phyloP scores from a whole-genome alignment of 2,113 vertebrate genomes.

The Rhabdornis inornatus region DNA sequence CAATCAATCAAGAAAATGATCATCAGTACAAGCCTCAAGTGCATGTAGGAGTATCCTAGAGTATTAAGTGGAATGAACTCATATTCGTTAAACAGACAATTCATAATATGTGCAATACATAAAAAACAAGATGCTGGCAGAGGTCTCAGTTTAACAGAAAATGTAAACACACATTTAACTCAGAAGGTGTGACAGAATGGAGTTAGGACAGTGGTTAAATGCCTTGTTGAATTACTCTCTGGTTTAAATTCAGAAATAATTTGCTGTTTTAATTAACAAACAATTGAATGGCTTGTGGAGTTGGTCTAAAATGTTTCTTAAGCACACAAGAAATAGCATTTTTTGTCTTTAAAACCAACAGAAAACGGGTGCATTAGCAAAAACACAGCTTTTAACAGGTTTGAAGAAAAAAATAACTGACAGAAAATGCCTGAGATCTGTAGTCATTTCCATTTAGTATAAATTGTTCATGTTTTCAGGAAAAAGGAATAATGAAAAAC shows the following conservation, averaged over 20 bases:
- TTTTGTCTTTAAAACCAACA: not conserved
- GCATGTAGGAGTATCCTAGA: not conserved
- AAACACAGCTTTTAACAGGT: not conserved
- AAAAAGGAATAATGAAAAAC: slow-evolving; percentile 5
- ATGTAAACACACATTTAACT: not conserved
- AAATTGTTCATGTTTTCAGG: not conserved
- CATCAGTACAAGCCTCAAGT: not conserved
- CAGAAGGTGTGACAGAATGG: not conserved
- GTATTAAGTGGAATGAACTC: not conserved
- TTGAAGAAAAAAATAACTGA: not conserved
- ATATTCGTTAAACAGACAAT: not conserved
- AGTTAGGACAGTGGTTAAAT: not conserved
- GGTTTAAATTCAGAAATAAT: not conserved
- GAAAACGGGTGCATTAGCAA: not conserved
- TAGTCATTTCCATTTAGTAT: not conserved
- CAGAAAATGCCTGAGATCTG: not conserved
- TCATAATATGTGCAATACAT: not conserved
- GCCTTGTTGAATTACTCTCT: not conserved
- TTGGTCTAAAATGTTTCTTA: not conserved
- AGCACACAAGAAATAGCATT: not conserved
- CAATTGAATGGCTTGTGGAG: not conserved
- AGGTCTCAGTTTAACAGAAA: not conserved
- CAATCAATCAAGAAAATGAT: not conserved
- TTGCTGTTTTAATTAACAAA: not conserved
- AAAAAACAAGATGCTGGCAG: not conserved